Evolutionary conservation across 1,140 invertebrate genomes (phyloP), one percentile per base, ranked within the genome.

Genomic region (Drosophila jambulina): DNA sequence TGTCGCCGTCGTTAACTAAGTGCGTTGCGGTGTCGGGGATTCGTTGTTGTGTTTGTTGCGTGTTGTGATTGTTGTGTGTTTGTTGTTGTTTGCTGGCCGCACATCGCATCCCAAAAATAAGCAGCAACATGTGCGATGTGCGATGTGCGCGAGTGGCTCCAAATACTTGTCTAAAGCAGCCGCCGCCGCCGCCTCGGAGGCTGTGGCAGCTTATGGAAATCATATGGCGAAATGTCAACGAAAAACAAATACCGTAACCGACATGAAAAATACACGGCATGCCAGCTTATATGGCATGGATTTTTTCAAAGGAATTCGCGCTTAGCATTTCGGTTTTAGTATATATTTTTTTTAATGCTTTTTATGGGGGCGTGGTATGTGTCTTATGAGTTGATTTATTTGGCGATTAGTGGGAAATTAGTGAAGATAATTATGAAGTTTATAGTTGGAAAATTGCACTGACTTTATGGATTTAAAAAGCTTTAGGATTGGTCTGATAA

Each of bases 141-240:
- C 10, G 32, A 54, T 54, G 53, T 36, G 32, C 32, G 53, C 53
- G 23, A 63, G 32, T 32, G 70, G 43, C 42, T 46, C 62, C 61
- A 83, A 83, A 78, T 87, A 88, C 84, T 87, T 88, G 83, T 87
- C 83, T 77, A 74, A 72, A 81, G 58, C 83, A 87, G 63, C 80
- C 80, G 82, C 48, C 51, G 74, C 75, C 82, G 79, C 42, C 45
- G 51, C 17, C 19, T n/a, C n/a, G n/a, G 75, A 79, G 84, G 76
- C 75, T 78, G 75, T 87, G 83, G 84, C 83, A 87, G 77, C 84
- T 87, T 87, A 87, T 87, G 83, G 83, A 87, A 87, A 87, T 87
- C 83, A 87, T 88, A 88, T 78, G 83, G 80, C 80, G 67, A 88
- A 87, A 87, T 88, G 83, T 88, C 83, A 87, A 83, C 80, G 68